These are phyloP conservation scores for Diplolepis rosae DNA, from an alignment of 2,888 invertebrate genomes.

Conservation along the genomic window DNA sequence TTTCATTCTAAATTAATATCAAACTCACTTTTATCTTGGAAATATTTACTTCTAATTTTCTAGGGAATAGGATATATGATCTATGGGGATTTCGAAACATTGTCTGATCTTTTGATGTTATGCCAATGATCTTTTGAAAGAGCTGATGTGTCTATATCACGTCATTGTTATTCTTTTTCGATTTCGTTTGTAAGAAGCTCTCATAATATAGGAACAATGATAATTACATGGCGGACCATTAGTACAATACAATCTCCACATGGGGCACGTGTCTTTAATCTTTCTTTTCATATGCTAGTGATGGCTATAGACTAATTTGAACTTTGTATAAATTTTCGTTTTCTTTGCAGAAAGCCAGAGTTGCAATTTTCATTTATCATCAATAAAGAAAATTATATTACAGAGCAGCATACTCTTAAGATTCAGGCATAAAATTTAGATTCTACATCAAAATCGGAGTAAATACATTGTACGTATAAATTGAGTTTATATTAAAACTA, in stretches of 20 bases:
- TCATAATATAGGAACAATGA: conserved; percentile 55
- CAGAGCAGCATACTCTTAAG: no score
- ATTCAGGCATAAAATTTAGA: no score
- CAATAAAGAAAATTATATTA: not conserved
- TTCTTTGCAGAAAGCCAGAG: not conserved
- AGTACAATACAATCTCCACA: conserved; percentile 59
- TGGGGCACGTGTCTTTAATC: conserved; percentile 57
- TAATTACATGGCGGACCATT: conserved; percentile 62
- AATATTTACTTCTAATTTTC: no score
- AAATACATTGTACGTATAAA: no score
- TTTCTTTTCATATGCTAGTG: conserved; percentile 49
- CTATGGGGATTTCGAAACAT: not conserved
- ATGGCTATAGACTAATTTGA: conserved; percentile 46
- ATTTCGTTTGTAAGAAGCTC: not conserved
- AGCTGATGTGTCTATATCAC: not conserved
- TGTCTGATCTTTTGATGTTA: not conserved
- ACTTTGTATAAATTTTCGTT: not conserved
- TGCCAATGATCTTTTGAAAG: not conserved
- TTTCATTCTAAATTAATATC: not conserved
- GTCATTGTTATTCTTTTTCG: not conserved
- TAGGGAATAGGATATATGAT: no score
- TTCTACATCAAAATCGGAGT: no score
- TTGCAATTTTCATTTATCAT: not conserved
- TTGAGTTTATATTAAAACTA: no score
- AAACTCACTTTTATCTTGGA: no score